These are phyloP conservation scores for Acestrorhynchus altus DNA, from an alignment of 2,797 vertebrate species.

Conservation along the genomic window DNA sequence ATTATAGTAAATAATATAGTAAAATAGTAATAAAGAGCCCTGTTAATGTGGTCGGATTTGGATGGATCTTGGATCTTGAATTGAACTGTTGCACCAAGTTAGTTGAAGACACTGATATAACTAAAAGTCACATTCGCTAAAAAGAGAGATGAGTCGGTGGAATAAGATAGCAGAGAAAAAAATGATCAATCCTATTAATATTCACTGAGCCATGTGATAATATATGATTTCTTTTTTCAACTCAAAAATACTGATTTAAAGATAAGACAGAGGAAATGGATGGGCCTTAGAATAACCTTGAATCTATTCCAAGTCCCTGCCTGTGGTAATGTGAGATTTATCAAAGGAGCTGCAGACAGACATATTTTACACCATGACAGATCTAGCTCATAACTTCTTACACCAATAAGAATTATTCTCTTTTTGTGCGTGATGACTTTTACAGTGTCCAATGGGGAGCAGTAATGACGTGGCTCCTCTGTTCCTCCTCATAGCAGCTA, in stretches of 20 bases:
- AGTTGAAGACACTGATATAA: neutral
- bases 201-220: slow-evolving; percentile 15
- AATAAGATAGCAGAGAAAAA: slow-evolving; percentile 9
- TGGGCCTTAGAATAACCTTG: slow-evolving; percentile 61
- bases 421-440: slow-evolving; percentile 40
- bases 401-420: slow-evolving; percentile 49
- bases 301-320: slow-evolving; percentile 53
- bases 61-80: too few relatives aligned
- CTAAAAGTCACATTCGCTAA: neutral
- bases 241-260: slow-evolving; percentile 50
- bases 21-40: too few relatives aligned
- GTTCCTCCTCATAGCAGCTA: slow-evolving; percentile 73
- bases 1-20: too few relatives aligned
- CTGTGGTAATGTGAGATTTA: slow-evolving; percentile 60
- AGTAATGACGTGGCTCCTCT: slow-evolving; percentile 79
- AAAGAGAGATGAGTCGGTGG: neutral
- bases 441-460: slow-evolving; percentile 54
- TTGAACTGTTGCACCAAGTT: neutral
- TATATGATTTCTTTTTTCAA: slow-evolving; percentile 27
- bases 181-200: slow-evolving; percentile 35
- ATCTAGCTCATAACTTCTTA: slow-evolving; percentile 54
- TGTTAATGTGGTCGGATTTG: too few relatives aligned
- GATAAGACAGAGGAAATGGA: slow-evolving; percentile 37
- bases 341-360: slow-evolving; percentile 59
- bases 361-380: slow-evolving; percentile 36